Evolutionary conservation across 2,888 invertebrate species (phyloP).

Genomic region (Onchidella celtica): DNA sequence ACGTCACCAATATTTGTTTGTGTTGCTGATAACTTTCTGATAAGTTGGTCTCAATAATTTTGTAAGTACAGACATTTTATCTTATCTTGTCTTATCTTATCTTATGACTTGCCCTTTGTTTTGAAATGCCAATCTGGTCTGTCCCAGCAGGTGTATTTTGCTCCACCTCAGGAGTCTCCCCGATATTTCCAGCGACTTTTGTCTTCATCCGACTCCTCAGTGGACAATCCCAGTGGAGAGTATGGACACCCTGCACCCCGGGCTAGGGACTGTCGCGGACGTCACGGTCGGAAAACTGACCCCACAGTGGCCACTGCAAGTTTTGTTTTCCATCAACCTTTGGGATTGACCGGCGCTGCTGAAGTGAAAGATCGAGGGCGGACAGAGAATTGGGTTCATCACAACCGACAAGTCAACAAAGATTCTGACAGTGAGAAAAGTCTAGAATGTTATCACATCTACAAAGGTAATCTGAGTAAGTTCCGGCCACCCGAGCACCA

Average conservation of each 20-base stretch:
- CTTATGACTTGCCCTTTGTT: too few species aligned
- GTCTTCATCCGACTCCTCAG: slow-evolving; percentile 19
- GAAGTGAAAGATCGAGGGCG: neutral
- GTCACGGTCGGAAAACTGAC: slow-evolving; percentile 45
- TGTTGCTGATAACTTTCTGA: too few species aligned
- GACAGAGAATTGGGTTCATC: slow-evolving; percentile 13
- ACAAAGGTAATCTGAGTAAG: slow-evolving; percentile 31
- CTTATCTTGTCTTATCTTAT: too few species aligned
- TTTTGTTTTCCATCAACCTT: slow-evolving; percentile 39
- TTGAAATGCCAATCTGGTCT: too few species aligned
- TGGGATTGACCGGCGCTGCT: neutral
- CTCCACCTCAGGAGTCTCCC: slow-evolving; percentile 17
- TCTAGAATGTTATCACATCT: slow-evolving; percentile 35
- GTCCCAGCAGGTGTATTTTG: slow-evolving; percentile 27
- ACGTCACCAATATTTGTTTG: too few species aligned
- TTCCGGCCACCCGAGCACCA: neutral
- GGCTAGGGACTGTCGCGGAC: slow-evolving; percentile 51
- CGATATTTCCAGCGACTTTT: slow-evolving; percentile 19
- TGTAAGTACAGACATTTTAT: too few species aligned
- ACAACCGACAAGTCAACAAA: neutral
- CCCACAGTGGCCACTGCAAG: slow-evolving; percentile 26
- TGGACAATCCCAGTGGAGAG: neutral
- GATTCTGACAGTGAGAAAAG: slow-evolving; percentile 3
- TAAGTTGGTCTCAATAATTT: too few species aligned
- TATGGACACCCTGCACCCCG: neutral